Percentiles rank a stretch among this genome's conserved stretches.
Conservation (phyloP, 2,888 invertebrate species). For the Nineta flava region DNA sequence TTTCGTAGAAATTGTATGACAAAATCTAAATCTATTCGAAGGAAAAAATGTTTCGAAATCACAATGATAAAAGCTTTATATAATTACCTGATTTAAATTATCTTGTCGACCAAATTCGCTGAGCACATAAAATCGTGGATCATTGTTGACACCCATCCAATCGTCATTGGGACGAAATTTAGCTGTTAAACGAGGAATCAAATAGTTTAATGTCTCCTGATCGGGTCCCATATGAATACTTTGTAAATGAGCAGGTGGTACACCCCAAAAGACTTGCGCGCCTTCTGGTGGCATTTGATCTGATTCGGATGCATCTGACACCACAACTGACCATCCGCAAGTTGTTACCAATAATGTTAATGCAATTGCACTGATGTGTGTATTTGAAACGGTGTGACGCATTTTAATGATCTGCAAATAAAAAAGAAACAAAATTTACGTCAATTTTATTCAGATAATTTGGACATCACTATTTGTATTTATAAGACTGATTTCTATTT, state of each 20-base stretch:
- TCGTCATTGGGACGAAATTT: constrained; percentile 29
- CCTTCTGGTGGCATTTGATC: not conserved
- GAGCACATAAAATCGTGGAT: constrained; percentile 27
- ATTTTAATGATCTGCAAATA: not conserved
- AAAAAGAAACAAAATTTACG: not conserved
- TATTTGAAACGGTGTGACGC: not conserved
- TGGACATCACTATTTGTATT: no score
- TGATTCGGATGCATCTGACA: not conserved
- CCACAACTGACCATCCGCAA: not conserved
- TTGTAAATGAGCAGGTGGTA: constrained; percentile 16
- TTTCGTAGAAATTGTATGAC: no score
- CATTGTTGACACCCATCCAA: constrained; percentile 23
- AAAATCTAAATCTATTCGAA: no score
- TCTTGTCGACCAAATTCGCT: constrained; percentile 21
- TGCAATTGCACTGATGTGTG: not conserved
- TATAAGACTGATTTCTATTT: no score
- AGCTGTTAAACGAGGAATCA: constrained; percentile 33
- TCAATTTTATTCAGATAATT: no score
- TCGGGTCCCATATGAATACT: constrained; percentile 23
- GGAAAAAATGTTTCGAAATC: no score
- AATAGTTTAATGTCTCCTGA: constrained; percentile 30
- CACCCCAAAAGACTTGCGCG: not conserved
- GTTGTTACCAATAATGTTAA: not conserved
- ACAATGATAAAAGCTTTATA: no score
- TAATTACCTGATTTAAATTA: not conserved